Conservation (phyloP, 2,113 vertebrate species). For the Paradisaea rubra region DNA sequence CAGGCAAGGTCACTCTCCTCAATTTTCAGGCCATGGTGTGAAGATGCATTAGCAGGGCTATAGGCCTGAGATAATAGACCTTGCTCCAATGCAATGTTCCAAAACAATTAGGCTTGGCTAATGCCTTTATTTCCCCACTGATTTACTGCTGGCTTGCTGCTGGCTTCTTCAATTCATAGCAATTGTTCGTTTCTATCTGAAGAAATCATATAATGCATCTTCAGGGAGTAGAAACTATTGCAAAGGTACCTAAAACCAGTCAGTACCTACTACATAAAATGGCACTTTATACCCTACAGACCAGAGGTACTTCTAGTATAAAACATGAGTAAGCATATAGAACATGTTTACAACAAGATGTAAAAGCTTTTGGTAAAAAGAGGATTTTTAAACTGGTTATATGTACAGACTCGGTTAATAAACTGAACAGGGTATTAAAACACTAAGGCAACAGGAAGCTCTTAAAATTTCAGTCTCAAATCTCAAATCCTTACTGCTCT, state of each 20-base stretch:
- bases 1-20: neutral
- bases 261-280: neutral
- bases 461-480: neutral
- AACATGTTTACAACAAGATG: neutral
- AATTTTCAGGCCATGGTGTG: neutral
- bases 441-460: neutral
- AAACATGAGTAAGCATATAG: neutral
- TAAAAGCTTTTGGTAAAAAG: neutral
- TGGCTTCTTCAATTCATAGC: neutral
- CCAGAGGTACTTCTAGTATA: neutral
- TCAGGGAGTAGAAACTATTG: neutral
- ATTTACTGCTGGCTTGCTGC: neutral
- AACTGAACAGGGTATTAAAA: neutral
- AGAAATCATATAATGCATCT: neutral
- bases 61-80: neutral
- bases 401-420: neutral
- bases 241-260: neutral
- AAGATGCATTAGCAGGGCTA: neutral
- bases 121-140: neutral
- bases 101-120: neutral
- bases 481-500: neutral
- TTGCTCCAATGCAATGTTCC: neutral
- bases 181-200: neutral
- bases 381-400: neutral
- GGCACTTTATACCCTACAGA: neutral